phyloP scores from a whole-genome alignment of 2,113 vertebrate species.

The Gallinago jamesoni region DNA sequence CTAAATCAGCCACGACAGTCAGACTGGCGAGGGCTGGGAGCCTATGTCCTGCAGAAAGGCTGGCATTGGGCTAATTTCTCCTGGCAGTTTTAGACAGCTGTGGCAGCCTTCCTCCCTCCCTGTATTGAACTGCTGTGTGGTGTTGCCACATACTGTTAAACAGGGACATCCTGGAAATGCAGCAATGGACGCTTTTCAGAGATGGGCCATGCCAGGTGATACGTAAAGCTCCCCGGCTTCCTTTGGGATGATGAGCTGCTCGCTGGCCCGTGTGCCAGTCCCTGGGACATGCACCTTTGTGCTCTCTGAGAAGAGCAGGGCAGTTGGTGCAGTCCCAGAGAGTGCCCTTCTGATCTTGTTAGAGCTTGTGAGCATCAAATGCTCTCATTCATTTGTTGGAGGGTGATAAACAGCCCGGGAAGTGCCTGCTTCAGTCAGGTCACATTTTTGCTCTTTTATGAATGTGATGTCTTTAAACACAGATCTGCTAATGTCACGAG shows the following conservation, averaged over 20 bases:
- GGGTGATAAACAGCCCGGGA: conserved; percentile 45
- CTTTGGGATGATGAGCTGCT: neutral
- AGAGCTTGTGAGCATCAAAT: neutral
- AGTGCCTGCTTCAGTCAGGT: conserved; percentile 32
- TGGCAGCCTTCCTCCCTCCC: neutral
- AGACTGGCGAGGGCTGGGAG: neutral
- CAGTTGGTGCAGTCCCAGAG: neutral
- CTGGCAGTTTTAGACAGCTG: neutral
- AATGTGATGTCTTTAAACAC: conserved; percentile 30
- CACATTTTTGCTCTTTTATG: conserved; percentile 8
- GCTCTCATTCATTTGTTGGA: neutral
- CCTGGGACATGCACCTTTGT: neutral
- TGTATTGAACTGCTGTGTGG: neutral
- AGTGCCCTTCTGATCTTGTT: conserved; percentile 26
- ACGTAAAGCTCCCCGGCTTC: neutral
- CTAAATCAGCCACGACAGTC: neutral
- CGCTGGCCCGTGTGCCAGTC: neutral
- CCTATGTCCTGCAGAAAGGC: neutral
- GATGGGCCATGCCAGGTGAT: neutral
- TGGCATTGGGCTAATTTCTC: neutral
- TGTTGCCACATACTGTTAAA: neutral
- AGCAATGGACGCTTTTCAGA: neutral
- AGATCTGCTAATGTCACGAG: neutral
- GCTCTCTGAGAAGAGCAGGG: neutral
- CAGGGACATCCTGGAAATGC: neutral